A percentile compares a stretch with the other conserved stretches of the same genome.
These are phyloP conservation scores for Ariolimax columbianus DNA, from an alignment of 2,888 invertebrate species.

Conservation along the genomic window DNA sequence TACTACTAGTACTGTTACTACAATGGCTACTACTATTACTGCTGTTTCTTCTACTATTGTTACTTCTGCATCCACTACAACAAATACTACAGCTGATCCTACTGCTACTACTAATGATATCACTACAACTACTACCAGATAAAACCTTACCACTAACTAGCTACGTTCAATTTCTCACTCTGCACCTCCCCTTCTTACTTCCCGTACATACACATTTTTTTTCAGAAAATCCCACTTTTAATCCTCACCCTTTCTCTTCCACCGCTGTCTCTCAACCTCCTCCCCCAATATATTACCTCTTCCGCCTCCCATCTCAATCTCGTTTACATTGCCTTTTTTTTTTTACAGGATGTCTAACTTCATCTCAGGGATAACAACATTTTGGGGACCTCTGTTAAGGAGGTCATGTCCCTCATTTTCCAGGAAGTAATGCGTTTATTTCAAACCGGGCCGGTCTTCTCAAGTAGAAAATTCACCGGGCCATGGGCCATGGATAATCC, in stretches of 20 bases:
- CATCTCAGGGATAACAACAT: slow-evolving; percentile 41
- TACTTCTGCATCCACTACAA: too few relatives aligned
- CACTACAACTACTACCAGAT: too few relatives aligned
- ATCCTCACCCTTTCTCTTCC: not conserved
- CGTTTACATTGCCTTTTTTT: not conserved
- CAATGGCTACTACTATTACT: too few relatives aligned
- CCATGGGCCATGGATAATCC: slow-evolving; percentile 41
- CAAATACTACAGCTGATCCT: too few relatives aligned
- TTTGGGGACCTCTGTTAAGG: slow-evolving; percentile 34
- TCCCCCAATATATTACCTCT: not conserved
- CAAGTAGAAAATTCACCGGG: slow-evolving; percentile 9
- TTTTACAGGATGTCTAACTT: not conserved
- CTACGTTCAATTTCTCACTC: too few relatives aligned
- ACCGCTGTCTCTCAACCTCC: not conserved
- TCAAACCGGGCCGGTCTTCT: slow-evolving; percentile 45
- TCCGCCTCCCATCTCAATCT: not conserved
- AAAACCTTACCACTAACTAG: too few relatives aligned
- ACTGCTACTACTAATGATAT: too few relatives aligned
- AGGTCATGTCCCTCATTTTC: slow-evolving; percentile 40
- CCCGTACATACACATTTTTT: too few relatives aligned
- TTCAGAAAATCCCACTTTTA: not conserved
- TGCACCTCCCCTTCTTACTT: too few relatives aligned
- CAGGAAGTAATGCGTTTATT: slow-evolving; percentile 56
- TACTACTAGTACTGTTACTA: too few relatives aligned
- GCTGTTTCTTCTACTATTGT: too few relatives aligned